These are phyloP conservation scores for Oreortyx pictus DNA, from an alignment of 2,797 vertebrate species.

Conservation along the genomic window DNA sequence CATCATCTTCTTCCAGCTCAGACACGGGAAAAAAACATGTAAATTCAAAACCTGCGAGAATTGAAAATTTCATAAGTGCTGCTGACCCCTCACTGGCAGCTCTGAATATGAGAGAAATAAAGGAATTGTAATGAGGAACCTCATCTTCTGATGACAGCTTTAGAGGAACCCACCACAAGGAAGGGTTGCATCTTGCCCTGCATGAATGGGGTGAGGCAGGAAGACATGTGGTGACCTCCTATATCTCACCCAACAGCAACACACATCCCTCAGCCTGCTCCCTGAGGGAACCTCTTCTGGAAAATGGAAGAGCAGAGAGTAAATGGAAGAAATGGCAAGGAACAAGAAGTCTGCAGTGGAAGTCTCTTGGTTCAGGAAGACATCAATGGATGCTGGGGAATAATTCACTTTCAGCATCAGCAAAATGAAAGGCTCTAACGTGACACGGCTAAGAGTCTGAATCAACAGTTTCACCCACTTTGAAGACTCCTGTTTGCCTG, in stretches of 20 bases:
- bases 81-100: slow-evolving; percentile 63
- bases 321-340: not conserved
- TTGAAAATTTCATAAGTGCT: slow-evolving; percentile 52
- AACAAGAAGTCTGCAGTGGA: not conserved
- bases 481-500: not conserved
- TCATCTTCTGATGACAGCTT: not conserved
- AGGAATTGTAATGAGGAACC: slow-evolving; percentile 36
- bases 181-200: not conserved
- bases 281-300: not conserved
- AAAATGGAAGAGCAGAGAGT: not conserved
- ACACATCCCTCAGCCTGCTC: rapidly evolving
- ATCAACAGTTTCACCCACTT: not conserved
- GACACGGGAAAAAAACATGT: slow-evolving; percentile 57
- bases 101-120: not conserved
- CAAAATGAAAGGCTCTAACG: not conserved
- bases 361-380: not conserved
- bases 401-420: not conserved
- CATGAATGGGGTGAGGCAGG: not conserved
- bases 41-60: slow-evolving; percentile 71
- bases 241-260: too few relatives aligned
- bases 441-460: rapidly evolving
- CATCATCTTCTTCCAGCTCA: slow-evolving; percentile 74
- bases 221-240: not conserved
- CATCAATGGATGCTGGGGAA: not conserved
- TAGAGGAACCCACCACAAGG: not conserved